Conservation (phyloP, 1,140 invertebrate genomes). For the Andricus grossulariae region DNA sequence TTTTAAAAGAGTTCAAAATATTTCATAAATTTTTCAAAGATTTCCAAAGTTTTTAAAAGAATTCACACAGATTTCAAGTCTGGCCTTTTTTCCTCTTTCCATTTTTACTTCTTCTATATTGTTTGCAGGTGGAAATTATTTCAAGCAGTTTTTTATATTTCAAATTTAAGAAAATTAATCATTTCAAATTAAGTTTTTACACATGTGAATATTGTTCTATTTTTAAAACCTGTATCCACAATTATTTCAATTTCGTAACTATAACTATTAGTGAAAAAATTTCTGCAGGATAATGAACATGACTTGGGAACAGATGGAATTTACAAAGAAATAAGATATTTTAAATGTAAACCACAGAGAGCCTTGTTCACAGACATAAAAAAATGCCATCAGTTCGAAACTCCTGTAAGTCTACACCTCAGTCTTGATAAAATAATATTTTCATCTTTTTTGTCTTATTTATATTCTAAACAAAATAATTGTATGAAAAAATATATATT, state of each 20-base stretch:
- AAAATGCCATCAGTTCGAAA: conserved; percentile 86
- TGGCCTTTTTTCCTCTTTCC: too few relatives aligned
- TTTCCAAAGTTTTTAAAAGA: too few relatives aligned
- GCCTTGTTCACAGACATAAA: conserved; percentile 87
- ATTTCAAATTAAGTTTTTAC: neutral
- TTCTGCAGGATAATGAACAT: conserved; percentile 82
- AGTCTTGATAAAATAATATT: conserved; percentile 23
- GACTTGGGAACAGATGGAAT: conserved; percentile 84
- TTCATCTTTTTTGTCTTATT: neutral
- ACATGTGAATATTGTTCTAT: neutral
- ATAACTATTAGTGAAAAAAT: conserved; percentile 59
- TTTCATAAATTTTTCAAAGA: too few relatives aligned
- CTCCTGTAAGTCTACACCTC: conserved; percentile 78
- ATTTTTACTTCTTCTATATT: too few relatives aligned
- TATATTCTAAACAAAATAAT: too few relatives aligned
- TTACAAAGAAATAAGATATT: conserved; percentile 83
- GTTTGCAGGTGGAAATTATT: conserved; percentile 24
- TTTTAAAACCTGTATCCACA: conserved; percentile 3
- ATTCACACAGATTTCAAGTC: too few relatives aligned
- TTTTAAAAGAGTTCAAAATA: too few relatives aligned
- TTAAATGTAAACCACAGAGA: conserved; percentile 82
- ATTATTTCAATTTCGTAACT: conserved; percentile 46
- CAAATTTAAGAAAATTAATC: conserved; percentile 36
- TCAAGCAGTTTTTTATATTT: conserved; percentile 64
- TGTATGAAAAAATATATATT: too few relatives aligned